These are phyloP conservation scores for Alviniconcha marisindica DNA, from an alignment of 1,140 invertebrate species.

Conservation along the genomic window DNA sequence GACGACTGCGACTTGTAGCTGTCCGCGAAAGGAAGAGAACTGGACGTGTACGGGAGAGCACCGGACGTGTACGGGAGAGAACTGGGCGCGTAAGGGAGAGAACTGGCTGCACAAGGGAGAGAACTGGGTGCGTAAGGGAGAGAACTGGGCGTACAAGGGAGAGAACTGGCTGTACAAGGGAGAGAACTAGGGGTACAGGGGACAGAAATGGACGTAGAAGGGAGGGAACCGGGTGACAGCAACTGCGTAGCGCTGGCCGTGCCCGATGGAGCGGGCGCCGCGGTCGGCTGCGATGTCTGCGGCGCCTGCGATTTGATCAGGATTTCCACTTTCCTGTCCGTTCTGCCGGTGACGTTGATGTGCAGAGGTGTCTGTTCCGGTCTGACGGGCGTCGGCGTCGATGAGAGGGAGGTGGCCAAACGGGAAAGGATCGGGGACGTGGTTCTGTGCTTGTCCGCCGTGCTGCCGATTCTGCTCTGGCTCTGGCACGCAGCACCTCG, in stretches of 20 bases:
- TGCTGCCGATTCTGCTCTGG: neutral
- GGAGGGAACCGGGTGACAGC: neutral
- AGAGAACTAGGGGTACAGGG: too few relatives aligned
- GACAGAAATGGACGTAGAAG: too few relatives aligned
- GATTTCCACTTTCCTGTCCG: neutral
- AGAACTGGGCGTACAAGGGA: too few relatives aligned
- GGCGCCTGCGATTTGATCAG: neutral
- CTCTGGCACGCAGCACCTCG: neutral
- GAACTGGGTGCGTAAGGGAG: conserved; percentile 13
- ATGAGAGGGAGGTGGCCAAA: neutral
- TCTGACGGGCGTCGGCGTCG: neutral
- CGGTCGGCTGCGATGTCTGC: neutral
- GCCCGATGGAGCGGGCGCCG: neutral
- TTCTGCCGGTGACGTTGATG: neutral
- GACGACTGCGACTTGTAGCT: neutral
- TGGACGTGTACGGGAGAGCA: too few relatives aligned
- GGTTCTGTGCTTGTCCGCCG: neutral
- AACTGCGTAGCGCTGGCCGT: neutral
- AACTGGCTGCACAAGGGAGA: too few relatives aligned
- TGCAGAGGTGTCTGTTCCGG: neutral
- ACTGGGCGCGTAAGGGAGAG: too few relatives aligned
- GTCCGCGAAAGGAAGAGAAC: too few relatives aligned
- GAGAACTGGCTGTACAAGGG: too few relatives aligned
- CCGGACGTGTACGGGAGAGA: too few relatives aligned
- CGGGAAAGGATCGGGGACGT: neutral